Base-by-base conservation (phyloP, 2,113 vertebrate genomes). In the Andinoacara biseriatus region DNA sequence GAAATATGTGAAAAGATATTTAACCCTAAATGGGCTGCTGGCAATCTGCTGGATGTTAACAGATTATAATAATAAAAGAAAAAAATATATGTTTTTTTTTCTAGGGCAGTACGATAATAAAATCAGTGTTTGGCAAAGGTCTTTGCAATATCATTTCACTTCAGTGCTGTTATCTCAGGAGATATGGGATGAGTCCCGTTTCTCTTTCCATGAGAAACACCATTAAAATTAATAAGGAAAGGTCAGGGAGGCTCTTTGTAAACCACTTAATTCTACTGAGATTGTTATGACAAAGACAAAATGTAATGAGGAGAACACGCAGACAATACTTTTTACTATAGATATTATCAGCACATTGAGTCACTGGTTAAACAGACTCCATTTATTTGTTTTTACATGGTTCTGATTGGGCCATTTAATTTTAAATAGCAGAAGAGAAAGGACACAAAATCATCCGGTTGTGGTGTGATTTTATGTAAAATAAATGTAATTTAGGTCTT, bases 51-150 rank as follows among this genome's bases (percentile, higher is more conserved):
- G 22, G n/a, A 67, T 24, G 22, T 29, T 49, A 69, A 29, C 49
- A 10, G n/a, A 67, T 67, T 15, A 18, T 17, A 4, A 33, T 33
- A 33, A 33, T 5, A 35, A 35, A 35, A 31, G 5, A 31, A 31
- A 4, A 29, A 31, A 31, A 33, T 33, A 33, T 40, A 3, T 54
- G 29, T 31, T 56, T 63, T 57, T 87, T 81, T 81, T 80, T 76
- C 72, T 69, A 77, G 86, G 89, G 91, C 89, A 86, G 85, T 80
- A 54, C 86, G 86, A 92, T 91, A 93, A 88, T 62, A 80, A 87
- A 89, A 91, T 90, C 89, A 59, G 79, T 89, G 89, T 91, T 91
- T 93, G 82, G 58, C 87, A 83, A 94, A 92, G 88, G 90, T 90
- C 83, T 87, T 86, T 86, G 88, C 49, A 85, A 89, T 87, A 88